Percentiles rank a stretch among this genome's conserved stretches.
Evolutionary conservation across 2,888 invertebrate genomes (phyloP).

Genomic region (Drosophila melanosoma): DNA sequence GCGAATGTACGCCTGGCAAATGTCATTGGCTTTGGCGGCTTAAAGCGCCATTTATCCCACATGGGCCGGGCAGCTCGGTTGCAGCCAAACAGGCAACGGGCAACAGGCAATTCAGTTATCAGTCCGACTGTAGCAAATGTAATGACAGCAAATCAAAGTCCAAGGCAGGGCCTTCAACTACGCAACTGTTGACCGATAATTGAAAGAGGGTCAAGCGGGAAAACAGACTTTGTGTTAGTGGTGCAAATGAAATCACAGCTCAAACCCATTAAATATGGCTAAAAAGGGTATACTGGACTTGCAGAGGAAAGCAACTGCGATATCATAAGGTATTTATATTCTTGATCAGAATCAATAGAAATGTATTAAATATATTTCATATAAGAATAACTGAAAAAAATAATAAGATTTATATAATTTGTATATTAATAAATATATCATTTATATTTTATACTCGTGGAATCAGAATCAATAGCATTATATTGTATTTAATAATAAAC

Average conservation of each 20-base stretch:
- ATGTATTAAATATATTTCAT: too few relatives aligned
- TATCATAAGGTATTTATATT: background rate
- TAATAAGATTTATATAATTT: background rate
- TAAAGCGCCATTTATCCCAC: constrained; percentile 30
- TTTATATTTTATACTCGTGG: background rate
- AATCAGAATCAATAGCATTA: background rate
- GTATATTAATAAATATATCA: background rate
- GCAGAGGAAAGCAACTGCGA: background rate
- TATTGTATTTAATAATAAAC: background rate
- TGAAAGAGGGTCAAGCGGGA: constrained; percentile 25
- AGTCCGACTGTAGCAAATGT: constrained; percentile 9
- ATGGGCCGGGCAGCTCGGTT: constrained; percentile 25
- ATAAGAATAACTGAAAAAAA: background rate
- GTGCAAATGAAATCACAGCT: background rate
- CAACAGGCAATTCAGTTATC: constrained; percentile 40
- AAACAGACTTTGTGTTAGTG: background rate
- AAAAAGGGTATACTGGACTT: background rate
- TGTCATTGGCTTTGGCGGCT: constrained; percentile 69
- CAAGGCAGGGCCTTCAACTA: constrained; percentile 44
- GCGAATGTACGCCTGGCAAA: constrained; percentile 70
- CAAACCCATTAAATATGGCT: background rate
- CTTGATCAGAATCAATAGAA: background rate
- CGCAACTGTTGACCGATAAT: constrained; percentile 60
- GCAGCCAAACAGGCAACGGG: background rate
- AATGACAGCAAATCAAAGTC: constrained; percentile 35